Percentiles rank a stretch among this genome's conserved stretches.
Evolutionary conservation across 2,797 vertebrate genomes (phyloP).

Genomic region (Eulemur mongoz): DNA sequence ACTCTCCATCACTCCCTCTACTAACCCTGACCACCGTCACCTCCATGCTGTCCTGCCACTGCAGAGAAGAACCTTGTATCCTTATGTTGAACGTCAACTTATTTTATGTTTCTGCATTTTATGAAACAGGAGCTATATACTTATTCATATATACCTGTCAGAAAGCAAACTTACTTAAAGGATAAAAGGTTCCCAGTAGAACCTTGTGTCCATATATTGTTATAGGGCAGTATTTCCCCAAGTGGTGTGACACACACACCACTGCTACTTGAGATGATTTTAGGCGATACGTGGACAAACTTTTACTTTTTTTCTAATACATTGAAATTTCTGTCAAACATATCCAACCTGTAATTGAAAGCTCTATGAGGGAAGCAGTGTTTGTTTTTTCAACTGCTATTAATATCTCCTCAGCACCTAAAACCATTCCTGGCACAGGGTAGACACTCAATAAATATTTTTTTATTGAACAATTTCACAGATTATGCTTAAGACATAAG

Average conservation of each 20-base stretch:
- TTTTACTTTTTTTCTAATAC: neutral
- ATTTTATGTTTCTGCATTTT: slow-evolving; percentile 45
- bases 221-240: neutral
- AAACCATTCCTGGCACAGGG: neutral
- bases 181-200: neutral
- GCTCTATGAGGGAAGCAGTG: neutral
- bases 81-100: neutral
- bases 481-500: neutral
- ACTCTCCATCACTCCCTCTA: neutral
- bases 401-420: neutral
- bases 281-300: neutral
- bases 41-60: neutral
- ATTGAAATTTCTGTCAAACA: neutral
- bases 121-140: slow-evolving; percentile 21
- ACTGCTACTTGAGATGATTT: neutral
- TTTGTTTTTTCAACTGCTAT: neutral
- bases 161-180: slow-evolving; percentile 89
- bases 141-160: slow-evolving; percentile 43
- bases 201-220: too few species aligned
- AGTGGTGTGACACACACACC: neutral
- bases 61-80: neutral
- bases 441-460: neutral
- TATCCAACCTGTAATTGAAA: neutral
- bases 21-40: neutral
- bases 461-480: neutral